Evolutionary conservation across 2,888 invertebrate genomes (phyloP), one percentile per base, ranked within the genome.

Genomic region (Xanthia togata): DNA sequence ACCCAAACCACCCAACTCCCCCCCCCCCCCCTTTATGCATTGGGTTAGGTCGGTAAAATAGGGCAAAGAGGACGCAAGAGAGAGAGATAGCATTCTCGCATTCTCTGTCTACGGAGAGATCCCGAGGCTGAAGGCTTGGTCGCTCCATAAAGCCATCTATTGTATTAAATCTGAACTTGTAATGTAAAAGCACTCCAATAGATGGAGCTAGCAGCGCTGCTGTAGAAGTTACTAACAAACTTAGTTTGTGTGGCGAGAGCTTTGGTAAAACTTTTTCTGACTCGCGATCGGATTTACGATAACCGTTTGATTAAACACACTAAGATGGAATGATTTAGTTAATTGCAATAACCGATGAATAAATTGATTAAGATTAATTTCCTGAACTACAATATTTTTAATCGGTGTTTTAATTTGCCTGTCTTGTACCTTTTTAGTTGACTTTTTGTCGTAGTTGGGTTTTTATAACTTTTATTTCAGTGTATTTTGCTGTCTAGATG

Each of bases 21-120:
- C n/a, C 60, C 73, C 75, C 70, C 67, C 72, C 59, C 55, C n/a
- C 60, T 75, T 79, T 70, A 57, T 62, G 73, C 70, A 73, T 73
- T 57, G 63, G 57, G 23, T 35, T 23, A n/a, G 1, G 76, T 63
- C 62, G 70, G 63, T 77, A 78, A 78, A 77, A 70, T 78, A 77
- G 77, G 38, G 14, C 26, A n/a, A 67, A 17, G 26, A 68, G 31
- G n/a, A 20, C 6, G 17, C 35, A n/a, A 17, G 67, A 35, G 23
- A 23, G 50, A 53, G 67, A 50, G 38, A 14, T 31, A 31, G 31
- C 23, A 23, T 31, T 31, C 47, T 47, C 12, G 65, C 47, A 4
- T 50, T 50, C 5, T 35, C 23, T 67, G 23, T 50, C 4, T 67
- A 50, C 31, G 31, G 47, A 67, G 65, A 23, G 65, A 65, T n/a